phyloP scores from a whole-genome alignment of 1,140 invertebrate genomes.

The Pogonomyrmex californicus region DNA sequence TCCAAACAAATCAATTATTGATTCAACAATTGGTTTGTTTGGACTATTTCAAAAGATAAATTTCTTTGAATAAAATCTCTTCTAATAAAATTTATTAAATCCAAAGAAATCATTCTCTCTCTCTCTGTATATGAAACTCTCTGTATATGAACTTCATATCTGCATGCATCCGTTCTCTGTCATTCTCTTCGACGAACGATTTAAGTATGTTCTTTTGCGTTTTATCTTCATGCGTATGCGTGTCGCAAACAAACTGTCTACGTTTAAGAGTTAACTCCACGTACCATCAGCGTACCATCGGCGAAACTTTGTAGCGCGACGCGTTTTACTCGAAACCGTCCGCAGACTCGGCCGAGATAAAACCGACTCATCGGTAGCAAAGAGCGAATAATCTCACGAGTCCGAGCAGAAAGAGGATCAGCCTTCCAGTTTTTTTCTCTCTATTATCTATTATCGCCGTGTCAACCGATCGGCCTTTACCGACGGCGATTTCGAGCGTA shows the following conservation, averaged over 20 bases:
- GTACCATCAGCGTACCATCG: background rate
- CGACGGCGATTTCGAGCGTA: conserved; percentile 67
- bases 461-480: conserved; percentile 70
- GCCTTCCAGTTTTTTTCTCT: conserved; percentile 70
- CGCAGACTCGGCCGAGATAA: conserved; percentile 18
- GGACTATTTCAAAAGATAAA: too few relatives aligned
- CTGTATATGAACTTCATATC: background rate
- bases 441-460: conserved; percentile 75
- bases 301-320: background rate
- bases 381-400: background rate
- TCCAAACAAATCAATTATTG: too few relatives aligned
- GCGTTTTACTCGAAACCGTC: conserved; percentile 1
- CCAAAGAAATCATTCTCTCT: too few relatives aligned
- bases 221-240: background rate
- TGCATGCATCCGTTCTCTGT: background rate
- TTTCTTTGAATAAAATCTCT: too few relatives aligned
- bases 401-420: conserved; percentile 55
- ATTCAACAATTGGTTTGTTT: too few relatives aligned
- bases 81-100: too few relatives aligned
- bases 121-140: too few relatives aligned
- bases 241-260: background rate
- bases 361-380: conserved; percentile 9
- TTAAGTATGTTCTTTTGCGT: background rate
- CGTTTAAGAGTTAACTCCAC: background rate
- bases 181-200: background rate